Conservation (phyloP, 2,888 invertebrate species). For the Temnothorax rugatulus region DNA sequence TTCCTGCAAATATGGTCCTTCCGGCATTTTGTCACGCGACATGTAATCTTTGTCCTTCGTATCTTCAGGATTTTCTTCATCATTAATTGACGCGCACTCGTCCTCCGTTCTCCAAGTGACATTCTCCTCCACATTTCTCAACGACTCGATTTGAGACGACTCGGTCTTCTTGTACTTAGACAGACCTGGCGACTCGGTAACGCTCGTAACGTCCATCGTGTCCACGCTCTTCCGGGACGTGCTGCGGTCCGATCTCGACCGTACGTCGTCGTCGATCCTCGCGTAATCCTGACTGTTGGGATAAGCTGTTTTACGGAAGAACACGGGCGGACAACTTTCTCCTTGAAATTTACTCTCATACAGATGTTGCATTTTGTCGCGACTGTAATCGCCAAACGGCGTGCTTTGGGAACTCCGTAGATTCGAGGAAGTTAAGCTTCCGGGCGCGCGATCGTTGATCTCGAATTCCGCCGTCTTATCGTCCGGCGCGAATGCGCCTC, state of each 20-base stretch:
- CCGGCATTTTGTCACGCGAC: not conserved
- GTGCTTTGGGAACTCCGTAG: not conserved
- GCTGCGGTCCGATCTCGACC: slow-evolving; percentile 28
- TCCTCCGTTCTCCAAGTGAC: slow-evolving; percentile 42
- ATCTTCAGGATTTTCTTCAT: slow-evolving; percentile 13
- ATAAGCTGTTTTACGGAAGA: not conserved
- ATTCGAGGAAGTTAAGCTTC: not conserved
- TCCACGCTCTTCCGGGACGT: slow-evolving; percentile 13
- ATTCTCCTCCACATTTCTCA: not conserved
- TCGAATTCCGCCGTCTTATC: not conserved
- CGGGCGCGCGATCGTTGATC: not conserved
- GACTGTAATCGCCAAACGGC: not conserved
- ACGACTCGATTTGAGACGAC: not conserved
- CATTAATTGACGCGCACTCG: slow-evolving; percentile 24
- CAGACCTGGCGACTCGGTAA: not conserved
- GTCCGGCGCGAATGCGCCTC: not conserved
- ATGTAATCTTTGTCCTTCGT: not conserved
- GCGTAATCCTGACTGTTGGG: slow-evolving; percentile 6
- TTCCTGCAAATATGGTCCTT: not conserved
- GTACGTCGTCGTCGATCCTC: slow-evolving; percentile 32
- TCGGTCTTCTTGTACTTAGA: not conserved
- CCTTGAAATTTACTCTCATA: not conserved
- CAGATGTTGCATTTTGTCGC: not conserved
- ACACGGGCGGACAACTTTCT: not conserved
- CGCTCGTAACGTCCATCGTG: slow-evolving; percentile 3